Evolutionary conservation across 2,113 vertebrate genomes (phyloP).

Genomic region (Hippocampus abdominalis): DNA sequence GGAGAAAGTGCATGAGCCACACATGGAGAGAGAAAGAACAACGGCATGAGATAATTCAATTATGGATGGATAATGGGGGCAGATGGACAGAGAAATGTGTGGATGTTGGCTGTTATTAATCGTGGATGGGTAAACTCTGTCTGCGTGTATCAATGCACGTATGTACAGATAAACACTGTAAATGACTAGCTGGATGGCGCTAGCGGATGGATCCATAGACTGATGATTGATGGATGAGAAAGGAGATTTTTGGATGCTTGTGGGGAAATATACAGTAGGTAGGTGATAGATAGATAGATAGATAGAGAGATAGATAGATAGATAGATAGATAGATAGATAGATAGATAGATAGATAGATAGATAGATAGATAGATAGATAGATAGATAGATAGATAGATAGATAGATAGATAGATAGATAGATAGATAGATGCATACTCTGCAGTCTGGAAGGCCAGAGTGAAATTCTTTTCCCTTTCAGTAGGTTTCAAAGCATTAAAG

Average conservation of each 20-base stretch:
- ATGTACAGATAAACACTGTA: no score
- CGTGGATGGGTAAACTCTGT: no score
- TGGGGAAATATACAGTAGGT: no score
- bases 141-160: no score
- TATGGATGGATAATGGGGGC: neutral
- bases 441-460: constrained; percentile 72
- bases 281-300: no score
- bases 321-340: no score
- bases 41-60: neutral
- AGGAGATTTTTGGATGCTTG: no score
- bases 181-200: no score
- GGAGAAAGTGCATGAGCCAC: no score
- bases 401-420: neutral
- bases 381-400: neutral
- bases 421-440: constrained; percentile 57
- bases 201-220: no score
- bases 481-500: constrained; percentile 64
- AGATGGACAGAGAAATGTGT: neutral
- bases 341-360: neutral
- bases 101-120: neutral
- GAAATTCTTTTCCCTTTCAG: constrained; percentile 74
- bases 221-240: no score
- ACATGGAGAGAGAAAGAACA: neutral
- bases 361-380: neutral
- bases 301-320: no score